These are phyloP conservation scores for Morone chrysops DNA, from an alignment of 2,113 vertebrate genomes.

Conservation along the genomic window DNA sequence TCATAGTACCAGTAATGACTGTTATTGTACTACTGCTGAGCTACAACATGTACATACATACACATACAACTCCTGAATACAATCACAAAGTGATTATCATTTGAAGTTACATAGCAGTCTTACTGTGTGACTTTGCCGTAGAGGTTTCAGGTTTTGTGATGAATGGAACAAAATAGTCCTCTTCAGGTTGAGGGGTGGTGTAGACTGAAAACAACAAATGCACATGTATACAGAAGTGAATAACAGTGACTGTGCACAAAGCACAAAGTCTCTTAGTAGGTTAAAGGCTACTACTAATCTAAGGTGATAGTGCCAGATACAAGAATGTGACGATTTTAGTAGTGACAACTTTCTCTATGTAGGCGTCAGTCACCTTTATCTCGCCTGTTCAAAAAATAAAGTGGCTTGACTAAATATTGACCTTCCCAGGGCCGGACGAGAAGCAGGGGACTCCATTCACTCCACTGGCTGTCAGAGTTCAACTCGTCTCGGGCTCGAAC, in stretches of 20 bases:
- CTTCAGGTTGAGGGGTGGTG: slow-evolving; percentile 35
- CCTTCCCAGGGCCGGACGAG: slow-evolving; percentile 78
- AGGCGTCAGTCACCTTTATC: not conserved
- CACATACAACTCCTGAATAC: not conserved
- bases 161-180: not conserved
- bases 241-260: not conserved
- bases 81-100: not conserved
- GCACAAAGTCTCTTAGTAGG: not conserved
- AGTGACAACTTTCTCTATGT: not conserved
- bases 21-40: not conserved
- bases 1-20: not conserved
- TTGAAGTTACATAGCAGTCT: slow-evolving; percentile 1
- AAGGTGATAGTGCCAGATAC: not conserved
- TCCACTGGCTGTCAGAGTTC: slow-evolving; percentile 82
- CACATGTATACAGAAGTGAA: not conserved
- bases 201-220: slow-evolving; percentile 49
- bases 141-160: slow-evolving; percentile 55
- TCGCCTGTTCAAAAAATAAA: not conserved
- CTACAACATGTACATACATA: not conserved
- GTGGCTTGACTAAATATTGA: slow-evolving; percentile 33
- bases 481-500: slow-evolving; percentile 79
- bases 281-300: not conserved
- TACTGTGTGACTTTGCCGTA: slow-evolving; percentile 63
- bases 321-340: not conserved
- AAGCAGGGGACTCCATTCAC: slow-evolving; percentile 80